Base-by-base conservation (phyloP, 2,113 vertebrate species). In the Orientallactaga bullata region DNA sequence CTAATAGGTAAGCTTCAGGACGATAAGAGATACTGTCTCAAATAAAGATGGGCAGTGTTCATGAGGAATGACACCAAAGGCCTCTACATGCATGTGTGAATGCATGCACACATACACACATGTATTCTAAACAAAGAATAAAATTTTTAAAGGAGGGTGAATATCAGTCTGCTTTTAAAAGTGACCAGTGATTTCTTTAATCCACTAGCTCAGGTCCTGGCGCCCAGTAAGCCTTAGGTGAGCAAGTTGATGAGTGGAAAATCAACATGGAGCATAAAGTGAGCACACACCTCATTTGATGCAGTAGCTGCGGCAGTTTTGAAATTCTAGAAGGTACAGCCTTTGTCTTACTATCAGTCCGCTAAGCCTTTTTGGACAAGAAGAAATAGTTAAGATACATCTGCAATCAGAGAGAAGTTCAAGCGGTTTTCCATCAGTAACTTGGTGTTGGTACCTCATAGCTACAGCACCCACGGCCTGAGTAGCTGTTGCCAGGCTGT, bases 251-350 rank as follows among this genome's bases (percentile, higher is more conserved):
- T 73, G 69, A 66, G 42, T 39, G 39, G 58, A 37, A 81, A 81
- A n/a, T 28, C 16, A 35, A 55, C n/a, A 30, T 61, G 26, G 18
- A 78, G 7, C 6, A 6, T 24, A 69, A 60, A 60, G 58, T 82
- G 71, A 63, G n/a, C 35, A 35, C 17, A 58, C 23, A 1, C 84
- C 80, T 94, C 86, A 55, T 58, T 76, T 73, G 60, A 61, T 73
- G 21, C 35, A 61, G 26, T 63, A 89, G 23, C 51, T 68, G 21
- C 68, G 85, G 42, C 30, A 79, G 65, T 63, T 92, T 94, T 76
- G 39, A 73, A 87, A 87, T 81, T 73, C 90, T 89, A 30, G 26
- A 74, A 85, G 72, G 86, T 81, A 71, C 72, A 87, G 72, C 3
- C 84, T 30, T 89, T 88, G 18, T 73, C 58, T 94, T 28, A 0